These are phyloP conservation scores for Zalophus californianus DNA, from an alignment of 2,797 vertebrate genomes.

Conservation along the genomic window DNA sequence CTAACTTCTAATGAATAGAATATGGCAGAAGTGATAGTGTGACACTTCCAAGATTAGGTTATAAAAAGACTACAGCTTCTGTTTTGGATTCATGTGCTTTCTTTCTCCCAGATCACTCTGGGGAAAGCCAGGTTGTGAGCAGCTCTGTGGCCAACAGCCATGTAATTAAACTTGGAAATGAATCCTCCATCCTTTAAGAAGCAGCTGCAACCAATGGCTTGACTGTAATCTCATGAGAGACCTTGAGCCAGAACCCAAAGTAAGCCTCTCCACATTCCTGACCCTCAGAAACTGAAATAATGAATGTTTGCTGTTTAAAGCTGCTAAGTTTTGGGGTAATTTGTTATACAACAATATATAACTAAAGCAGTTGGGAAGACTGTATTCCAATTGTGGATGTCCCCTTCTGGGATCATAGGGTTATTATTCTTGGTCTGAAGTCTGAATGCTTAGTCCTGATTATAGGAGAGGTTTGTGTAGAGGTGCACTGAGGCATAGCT, in stretches of 20 bases:
- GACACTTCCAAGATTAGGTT: not conserved
- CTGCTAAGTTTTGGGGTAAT: not conserved
- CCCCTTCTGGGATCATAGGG: not conserved
- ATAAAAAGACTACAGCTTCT: not conserved
- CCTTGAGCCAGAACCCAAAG: not conserved
- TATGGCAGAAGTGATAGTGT: not conserved
- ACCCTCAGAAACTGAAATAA: not conserved
- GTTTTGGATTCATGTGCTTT: not conserved
- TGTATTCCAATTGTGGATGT: not conserved
- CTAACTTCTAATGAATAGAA: not conserved
- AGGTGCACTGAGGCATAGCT: not conserved
- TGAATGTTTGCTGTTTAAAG: not conserved
- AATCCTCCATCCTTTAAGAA: not conserved
- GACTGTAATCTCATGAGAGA: not conserved
- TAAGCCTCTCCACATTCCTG: not conserved
- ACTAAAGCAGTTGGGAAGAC: not conserved
- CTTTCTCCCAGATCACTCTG: not conserved
- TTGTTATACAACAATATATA: not conserved
- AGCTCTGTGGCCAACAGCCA: not conserved
- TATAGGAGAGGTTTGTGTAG: not conserved
- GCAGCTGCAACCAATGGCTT: not conserved
- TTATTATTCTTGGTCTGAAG: not conserved
- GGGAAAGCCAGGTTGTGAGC: not conserved
- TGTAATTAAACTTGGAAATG: not conserved
- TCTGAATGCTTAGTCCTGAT: not conserved